Percentiles rank a stretch among this genome's conserved stretches.
Evolutionary conservation across 1,140 invertebrate species (phyloP).

Genomic region (Formica selysi): DNA sequence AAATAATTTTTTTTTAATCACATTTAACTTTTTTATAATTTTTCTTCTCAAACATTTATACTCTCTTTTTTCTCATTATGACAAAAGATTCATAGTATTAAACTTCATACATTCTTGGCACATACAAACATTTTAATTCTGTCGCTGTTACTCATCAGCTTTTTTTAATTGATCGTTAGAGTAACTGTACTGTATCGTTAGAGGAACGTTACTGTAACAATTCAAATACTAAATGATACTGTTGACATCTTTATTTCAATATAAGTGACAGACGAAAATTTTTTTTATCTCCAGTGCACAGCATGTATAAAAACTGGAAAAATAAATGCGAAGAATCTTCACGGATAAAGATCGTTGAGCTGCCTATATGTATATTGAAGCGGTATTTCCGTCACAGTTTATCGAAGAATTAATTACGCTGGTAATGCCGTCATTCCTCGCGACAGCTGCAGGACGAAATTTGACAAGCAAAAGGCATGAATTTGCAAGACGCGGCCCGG

Average conservation of each 20-base stretch:
- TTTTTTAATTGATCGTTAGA: background rate
- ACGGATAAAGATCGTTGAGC: background rate
- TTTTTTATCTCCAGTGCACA: background rate
- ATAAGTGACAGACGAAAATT: background rate
- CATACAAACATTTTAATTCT: background rate
- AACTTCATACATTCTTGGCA: background rate
- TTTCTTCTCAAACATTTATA: background rate
- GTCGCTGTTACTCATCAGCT: background rate
- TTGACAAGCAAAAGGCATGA: conserved; percentile 34
- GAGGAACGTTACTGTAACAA: background rate
- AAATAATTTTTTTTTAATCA: too few relatives aligned
- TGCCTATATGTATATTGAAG: background rate
- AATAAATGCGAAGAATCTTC: background rate
- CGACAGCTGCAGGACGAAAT: conserved; percentile 47
- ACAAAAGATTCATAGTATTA: background rate
- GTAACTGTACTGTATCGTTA: background rate
- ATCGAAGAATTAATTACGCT: conserved; percentile 60
- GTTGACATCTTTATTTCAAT: background rate
- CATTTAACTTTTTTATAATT: background rate
- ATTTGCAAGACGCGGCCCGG: conserved; percentile 46
- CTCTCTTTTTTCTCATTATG: background rate
- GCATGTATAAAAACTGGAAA: background rate
- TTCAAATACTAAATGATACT: background rate
- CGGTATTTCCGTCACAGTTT: conserved; percentile 48
- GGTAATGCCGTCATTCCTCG: conserved; percentile 27